Conservation (phyloP, 2,888 invertebrate genomes). For the Drosophila infuscata region DNA sequence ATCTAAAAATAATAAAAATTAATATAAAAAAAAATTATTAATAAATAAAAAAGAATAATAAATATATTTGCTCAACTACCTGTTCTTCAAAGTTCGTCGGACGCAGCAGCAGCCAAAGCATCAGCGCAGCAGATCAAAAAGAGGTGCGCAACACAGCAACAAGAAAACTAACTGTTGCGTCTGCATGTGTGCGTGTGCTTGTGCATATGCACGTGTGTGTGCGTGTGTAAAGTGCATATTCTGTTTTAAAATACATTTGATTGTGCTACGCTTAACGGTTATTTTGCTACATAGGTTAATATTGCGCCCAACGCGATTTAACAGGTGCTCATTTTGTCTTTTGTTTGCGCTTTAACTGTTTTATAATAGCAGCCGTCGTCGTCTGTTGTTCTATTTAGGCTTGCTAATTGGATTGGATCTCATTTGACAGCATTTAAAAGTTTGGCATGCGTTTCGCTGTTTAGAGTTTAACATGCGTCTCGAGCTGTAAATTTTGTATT, state of each 20-base stretch:
- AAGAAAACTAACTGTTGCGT: constrained; percentile 57
- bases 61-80: constrained; percentile 35
- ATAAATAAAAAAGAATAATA: constrained; percentile 1
- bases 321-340: constrained; percentile 45
- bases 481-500: too few relatives aligned
- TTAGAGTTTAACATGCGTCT: neutral
- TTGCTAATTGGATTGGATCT: constrained; percentile 14
- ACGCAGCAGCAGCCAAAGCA: constrained; percentile 28
- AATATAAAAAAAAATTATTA: neutral
- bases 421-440: constrained; percentile 11
- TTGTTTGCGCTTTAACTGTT: constrained; percentile 33
- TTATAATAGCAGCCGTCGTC: constrained; percentile 26
- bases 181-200: constrained; percentile 9
- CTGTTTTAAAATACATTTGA: constrained; percentile 30
- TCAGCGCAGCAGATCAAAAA: constrained; percentile 14
- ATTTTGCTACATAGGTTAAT: constrained; percentile 11
- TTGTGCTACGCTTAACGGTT: constrained; percentile 39
- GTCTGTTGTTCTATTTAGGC: constrained; percentile 7
- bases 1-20: neutral
- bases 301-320: constrained; percentile 29
- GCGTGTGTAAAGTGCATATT: constrained; percentile 37
- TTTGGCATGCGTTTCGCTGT: neutral
- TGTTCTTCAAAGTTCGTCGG: constrained; percentile 41
- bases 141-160: constrained; percentile 34
- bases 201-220: constrained; percentile 1